Percentiles rank a stretch among this genome's conserved stretches.
Conservation (phyloP, 2,113 vertebrate genomes). For the Rafetus swinhoei region DNA sequence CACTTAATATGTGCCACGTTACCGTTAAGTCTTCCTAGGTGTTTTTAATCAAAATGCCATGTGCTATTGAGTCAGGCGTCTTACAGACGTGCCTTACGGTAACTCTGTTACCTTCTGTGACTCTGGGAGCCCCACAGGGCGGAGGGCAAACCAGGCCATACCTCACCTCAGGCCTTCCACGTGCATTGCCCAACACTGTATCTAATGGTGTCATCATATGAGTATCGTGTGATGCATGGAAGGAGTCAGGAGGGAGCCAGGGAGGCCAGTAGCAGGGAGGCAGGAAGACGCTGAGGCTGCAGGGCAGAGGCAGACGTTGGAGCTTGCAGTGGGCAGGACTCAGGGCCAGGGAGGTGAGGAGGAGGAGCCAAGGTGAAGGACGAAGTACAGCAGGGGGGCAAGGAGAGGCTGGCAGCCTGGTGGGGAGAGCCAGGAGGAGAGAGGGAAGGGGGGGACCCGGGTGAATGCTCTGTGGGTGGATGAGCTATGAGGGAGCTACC, state of each 20-base stretch:
- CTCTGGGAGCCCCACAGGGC: background rate
- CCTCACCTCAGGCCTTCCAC: background rate
- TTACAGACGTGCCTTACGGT: background rate
- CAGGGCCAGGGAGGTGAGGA: background rate
- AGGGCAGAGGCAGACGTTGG: background rate
- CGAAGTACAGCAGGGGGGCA: background rate
- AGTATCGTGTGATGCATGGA: background rate
- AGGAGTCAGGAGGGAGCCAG: background rate
- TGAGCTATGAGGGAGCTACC: accelerated
- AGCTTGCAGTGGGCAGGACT: background rate
- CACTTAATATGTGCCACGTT: background rate
- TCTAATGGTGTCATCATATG: background rate
- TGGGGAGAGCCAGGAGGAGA: background rate
- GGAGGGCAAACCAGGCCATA: background rate
- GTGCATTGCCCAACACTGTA: background rate
- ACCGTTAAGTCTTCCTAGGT: background rate
- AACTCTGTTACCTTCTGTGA: background rate
- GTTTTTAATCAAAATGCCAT: background rate
- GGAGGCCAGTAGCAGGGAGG: no score
- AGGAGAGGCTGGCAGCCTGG: background rate
- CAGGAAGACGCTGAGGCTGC: no score
- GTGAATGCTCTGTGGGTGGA: no score
- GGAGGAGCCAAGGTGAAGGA: background rate
- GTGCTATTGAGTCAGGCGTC: background rate
- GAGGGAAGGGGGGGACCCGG: background rate